Evolutionary conservation across 2,888 invertebrate genomes (phyloP).

Genomic region (Caenorhabditis sp.): DNA sequence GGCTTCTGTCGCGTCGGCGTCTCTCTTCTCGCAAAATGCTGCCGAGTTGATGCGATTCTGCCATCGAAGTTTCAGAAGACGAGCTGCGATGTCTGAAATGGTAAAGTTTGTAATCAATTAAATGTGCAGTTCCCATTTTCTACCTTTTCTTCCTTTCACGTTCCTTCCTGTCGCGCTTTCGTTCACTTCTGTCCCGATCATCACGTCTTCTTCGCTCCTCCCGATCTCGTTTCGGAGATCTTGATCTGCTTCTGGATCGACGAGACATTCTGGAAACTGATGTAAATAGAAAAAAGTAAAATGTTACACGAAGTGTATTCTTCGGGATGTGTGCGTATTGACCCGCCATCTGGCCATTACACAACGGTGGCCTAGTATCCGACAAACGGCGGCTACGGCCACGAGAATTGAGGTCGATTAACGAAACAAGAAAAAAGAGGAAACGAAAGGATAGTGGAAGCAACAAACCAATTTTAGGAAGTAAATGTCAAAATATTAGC

Average conservation of each 20-base stretch:
- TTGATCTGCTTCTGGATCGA: slow-evolving; percentile 39
- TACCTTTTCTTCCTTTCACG: slow-evolving; percentile 36
- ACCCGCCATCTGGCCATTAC: slow-evolving; percentile 29
- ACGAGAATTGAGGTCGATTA: not conserved
- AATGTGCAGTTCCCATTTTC: not conserved
- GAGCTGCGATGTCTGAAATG: slow-evolving; percentile 65
- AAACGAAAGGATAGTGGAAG: no score
- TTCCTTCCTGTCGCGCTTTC: slow-evolving; percentile 47
- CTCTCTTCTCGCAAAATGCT: slow-evolving; percentile 65
- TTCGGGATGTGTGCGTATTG: no score
- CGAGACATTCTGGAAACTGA: slow-evolving; percentile 38
- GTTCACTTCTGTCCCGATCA: slow-evolving; percentile 43
- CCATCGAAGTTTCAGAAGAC: slow-evolving; percentile 60
- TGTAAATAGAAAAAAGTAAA: not conserved
- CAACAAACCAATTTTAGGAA: not conserved
- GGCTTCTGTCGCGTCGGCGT: slow-evolving; percentile 49
- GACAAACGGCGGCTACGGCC: not conserved
- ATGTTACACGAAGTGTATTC: no score
- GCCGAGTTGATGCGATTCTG: slow-evolving; percentile 67
- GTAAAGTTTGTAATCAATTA: slow-evolving; percentile 5
- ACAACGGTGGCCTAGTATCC: slow-evolving; percentile 11
- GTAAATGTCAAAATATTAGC: not conserved
- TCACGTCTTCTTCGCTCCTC: slow-evolving; percentile 57
- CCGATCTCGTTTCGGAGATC: slow-evolving; percentile 52
- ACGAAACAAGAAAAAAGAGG: not conserved